Conservation (phyloP, 2,797 vertebrate species). For the Halcyon leucocephala region DNA sequence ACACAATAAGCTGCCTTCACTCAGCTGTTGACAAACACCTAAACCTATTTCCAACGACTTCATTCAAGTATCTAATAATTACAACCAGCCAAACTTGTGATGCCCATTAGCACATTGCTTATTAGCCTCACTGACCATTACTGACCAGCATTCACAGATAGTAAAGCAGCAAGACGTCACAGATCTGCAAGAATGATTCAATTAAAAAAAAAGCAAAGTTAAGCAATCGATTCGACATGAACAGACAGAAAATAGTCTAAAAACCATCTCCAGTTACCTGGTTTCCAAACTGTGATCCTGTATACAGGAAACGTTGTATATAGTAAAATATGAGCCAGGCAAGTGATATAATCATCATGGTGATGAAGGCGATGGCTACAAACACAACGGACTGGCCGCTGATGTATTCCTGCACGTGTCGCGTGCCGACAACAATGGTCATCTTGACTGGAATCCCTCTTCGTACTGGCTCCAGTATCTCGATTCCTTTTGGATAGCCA, state of each 20-base stretch:
- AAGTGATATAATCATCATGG: constrained; percentile 84
- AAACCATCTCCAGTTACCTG: constrained; percentile 75
- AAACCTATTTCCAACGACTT: not conserved
- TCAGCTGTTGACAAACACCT: not conserved
- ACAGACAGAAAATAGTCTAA: not conserved
- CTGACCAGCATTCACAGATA: not conserved
- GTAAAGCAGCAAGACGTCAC: not conserved
- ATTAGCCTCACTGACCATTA: not conserved
- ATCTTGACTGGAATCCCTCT: constrained; percentile 81
- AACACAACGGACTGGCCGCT: constrained; percentile 84
- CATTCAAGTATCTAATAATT: not conserved
- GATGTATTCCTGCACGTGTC: constrained; percentile 80
- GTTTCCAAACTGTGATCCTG: constrained; percentile 81
- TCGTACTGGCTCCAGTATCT: constrained; percentile 80
- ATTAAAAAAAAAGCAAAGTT: not conserved
- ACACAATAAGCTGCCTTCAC: not conserved
- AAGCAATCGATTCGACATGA: not conserved
- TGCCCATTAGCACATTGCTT: not conserved
- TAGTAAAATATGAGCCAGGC: constrained; percentile 86
- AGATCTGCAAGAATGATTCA: not conserved
- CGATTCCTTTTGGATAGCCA: constrained; percentile 82
- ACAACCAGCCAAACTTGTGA: not conserved
- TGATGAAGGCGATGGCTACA: constrained; percentile 84
- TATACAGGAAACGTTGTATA: constrained; percentile 83
- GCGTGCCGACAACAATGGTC: constrained; percentile 78